Percentiles rank a stretch among this genome's conserved stretches.
phyloP scores from a whole-genome alignment of 2,797 vertebrate genomes.

The Tokudaia muenninki region DNA sequence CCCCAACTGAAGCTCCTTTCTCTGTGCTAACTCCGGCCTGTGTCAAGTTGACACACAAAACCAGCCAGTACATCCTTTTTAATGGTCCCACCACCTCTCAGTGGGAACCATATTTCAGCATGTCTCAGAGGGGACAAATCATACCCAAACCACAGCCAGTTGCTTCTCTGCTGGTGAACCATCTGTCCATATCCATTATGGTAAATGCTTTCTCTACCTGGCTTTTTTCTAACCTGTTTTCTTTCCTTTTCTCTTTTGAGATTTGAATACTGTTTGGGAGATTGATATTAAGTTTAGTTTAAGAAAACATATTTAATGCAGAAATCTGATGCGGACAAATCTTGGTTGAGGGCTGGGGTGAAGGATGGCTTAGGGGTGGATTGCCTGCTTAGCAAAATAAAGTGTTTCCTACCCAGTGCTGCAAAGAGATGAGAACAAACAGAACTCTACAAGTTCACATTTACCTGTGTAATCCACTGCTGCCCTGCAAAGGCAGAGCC shows the following conservation, averaged over 20 bases:
- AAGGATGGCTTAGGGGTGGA: background rate
- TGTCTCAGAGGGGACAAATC: background rate
- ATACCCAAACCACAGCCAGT: background rate
- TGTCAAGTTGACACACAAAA: too few species aligned
- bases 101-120: background rate
- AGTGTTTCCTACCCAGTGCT: background rate
- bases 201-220: background rate
- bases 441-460: background rate
- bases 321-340: slow-evolving; percentile 28
- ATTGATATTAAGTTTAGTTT: slow-evolving; percentile 38
- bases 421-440: background rate
- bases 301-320: slow-evolving; percentile 48
- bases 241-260: background rate
- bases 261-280: slow-evolving; percentile 18
- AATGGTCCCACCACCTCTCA: background rate
- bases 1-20: too few species aligned
- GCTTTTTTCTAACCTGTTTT: slow-evolving; percentile 26
- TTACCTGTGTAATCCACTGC: background rate
- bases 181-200: background rate
- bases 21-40: too few species aligned
- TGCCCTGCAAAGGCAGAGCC: background rate
- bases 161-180: background rate
- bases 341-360: background rate
- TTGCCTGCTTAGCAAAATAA: background rate
- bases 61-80: too few species aligned